A percentile compares a stretch with the other conserved stretches of the same genome.
Conservation (phyloP, 2,888 invertebrate species). For the Beris chalybata region DNA sequence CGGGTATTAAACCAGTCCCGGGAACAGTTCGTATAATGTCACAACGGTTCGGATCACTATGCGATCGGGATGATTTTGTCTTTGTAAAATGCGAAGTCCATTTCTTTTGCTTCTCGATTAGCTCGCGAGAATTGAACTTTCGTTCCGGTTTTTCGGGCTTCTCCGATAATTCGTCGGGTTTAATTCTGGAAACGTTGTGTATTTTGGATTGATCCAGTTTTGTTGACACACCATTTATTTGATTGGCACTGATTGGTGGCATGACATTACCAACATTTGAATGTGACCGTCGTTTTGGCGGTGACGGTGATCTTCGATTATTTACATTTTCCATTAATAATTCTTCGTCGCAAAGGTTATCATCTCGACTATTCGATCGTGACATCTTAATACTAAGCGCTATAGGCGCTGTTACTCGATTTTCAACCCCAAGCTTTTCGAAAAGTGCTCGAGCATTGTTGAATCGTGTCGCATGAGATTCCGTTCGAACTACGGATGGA, state of each 20-base stretch:
- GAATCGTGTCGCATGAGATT: conserved; percentile 87
- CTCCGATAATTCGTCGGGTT: conserved; percentile 61
- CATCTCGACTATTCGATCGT: conserved; percentile 55
- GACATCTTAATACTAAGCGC: conserved; percentile 51
- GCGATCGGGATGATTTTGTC: conserved; percentile 65
- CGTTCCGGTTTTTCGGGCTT: conserved; percentile 85
- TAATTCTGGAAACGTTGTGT: conserved; percentile 61
- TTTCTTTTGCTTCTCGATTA: conserved; percentile 88
- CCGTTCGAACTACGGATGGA: conserved; percentile 79
- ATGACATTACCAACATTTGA: conserved; percentile 48
- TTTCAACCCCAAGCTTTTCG: conserved; percentile 82
- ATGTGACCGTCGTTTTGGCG: conserved; percentile 42
- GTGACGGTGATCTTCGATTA: conserved; percentile 51
- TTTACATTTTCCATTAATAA: conserved; percentile 15
- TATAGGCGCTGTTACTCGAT: conserved; percentile 54
- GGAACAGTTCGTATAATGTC: conserved; percentile 58
- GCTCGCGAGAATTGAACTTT: conserved; percentile 78
- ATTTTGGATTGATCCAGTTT: conserved; percentile 53
- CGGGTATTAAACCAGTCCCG: conserved; percentile 59
- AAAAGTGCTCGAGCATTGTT: conserved; percentile 90
- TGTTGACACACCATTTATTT: conserved; percentile 57
- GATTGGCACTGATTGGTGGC: conserved; percentile 50
- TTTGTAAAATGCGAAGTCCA: conserved; percentile 91
- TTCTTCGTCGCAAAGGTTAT: conserved; percentile 53
- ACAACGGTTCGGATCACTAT: conserved; percentile 66